These are phyloP conservation scores for Microcebus ravelobensis DNA, from an alignment of 2,113 vertebrate genomes.

Conservation along the genomic window DNA sequence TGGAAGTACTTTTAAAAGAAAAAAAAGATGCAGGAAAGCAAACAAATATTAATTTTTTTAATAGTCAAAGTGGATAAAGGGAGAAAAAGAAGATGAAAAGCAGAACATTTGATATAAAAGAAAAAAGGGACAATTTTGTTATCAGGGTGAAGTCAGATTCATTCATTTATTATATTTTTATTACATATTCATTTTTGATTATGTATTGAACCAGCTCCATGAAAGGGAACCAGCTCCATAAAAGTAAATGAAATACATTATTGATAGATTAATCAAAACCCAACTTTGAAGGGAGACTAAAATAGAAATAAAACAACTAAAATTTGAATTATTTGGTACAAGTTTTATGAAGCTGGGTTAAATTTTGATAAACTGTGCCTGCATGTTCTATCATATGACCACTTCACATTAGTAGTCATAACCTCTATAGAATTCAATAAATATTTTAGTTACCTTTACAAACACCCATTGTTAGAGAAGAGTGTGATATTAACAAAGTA, in stretches of 20 bases:
- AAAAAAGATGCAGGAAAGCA: neutral
- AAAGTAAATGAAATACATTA: neutral
- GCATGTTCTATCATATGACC: neutral
- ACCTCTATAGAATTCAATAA: neutral
- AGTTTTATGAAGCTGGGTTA: neutral
- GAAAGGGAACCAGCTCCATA: neutral
- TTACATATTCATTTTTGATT: neutral
- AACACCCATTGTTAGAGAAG: neutral
- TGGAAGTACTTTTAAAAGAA: neutral
- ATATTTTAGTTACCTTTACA: neutral
- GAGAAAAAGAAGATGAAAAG: neutral
- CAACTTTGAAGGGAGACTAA: neutral
- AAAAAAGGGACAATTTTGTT: neutral
- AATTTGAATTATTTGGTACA: slow-evolving; percentile 22
- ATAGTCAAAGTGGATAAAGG: neutral
- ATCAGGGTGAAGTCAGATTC: neutral
- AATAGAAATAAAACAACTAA: neutral
- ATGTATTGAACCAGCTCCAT: neutral
- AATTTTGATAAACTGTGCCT: slow-evolving; percentile 2
- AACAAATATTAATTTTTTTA: neutral
- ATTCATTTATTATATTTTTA: neutral
- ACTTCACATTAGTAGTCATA: neutral
- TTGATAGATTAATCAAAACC: neutral
- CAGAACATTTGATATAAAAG: neutral
- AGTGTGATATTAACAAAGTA: neutral